phyloP scores from a whole-genome alignment of 2,113 vertebrate species.

The Smithornis capensis region DNA sequence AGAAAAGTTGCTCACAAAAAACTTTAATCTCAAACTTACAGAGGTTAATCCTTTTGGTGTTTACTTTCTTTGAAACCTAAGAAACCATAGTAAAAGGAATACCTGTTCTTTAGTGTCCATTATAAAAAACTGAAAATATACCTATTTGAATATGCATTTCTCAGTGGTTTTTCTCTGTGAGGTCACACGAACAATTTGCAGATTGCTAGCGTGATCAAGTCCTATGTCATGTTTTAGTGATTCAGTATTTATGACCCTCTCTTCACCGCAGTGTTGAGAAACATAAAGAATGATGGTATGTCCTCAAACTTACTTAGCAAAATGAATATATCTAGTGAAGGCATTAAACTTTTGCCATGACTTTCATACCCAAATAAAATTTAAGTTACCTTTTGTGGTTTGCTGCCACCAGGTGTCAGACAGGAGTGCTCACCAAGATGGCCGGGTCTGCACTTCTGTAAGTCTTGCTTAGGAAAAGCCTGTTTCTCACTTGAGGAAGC shows the following conservation, averaged over 20 bases:
- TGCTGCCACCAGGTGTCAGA: conserved; percentile 79
- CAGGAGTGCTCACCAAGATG: conserved; percentile 2
- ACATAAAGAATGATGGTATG: neutral
- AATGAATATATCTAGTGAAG: neutral
- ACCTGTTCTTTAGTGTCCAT: neutral
- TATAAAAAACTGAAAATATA: neutral
- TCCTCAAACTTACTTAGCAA: neutral
- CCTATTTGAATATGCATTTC: neutral
- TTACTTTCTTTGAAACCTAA: neutral
- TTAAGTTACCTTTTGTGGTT: conserved; percentile 71
- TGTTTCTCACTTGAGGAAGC: conserved; percentile 46
- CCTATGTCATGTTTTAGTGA: neutral
- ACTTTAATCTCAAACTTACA: neutral
- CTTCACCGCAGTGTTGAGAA: neutral
- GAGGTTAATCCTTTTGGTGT: neutral
- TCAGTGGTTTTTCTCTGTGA: neutral
- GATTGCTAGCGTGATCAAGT: neutral
- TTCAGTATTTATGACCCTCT: neutral
- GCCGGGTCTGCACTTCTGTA: conserved; percentile 30
- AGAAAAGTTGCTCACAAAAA: neutral
- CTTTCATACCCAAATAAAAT: neutral
- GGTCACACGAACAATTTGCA: neutral
- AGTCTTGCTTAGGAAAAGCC: neutral
- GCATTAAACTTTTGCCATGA: neutral
- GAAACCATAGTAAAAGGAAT: neutral